Percentiles rank a stretch among this genome's conserved stretches.
Conservation (phyloP, 2,113 vertebrate species). For the Glareola pratincola region DNA sequence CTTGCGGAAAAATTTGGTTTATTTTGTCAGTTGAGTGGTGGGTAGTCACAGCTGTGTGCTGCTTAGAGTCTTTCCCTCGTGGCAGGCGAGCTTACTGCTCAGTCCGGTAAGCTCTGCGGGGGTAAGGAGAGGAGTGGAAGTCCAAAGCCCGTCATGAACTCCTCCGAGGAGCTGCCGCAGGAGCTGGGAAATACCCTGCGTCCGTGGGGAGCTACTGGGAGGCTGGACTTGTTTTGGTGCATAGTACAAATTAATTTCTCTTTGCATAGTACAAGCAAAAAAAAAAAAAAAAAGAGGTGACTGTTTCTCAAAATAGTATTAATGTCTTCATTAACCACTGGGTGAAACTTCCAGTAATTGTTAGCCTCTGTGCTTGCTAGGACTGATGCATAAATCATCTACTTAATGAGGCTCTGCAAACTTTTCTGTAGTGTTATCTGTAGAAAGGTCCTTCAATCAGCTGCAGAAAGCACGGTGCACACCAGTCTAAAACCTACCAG, state of each 20-base stretch:
- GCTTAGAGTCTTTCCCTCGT: not conserved
- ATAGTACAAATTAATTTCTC: not conserved
- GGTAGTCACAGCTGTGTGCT: not conserved
- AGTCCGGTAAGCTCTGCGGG: not conserved
- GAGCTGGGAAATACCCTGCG: not conserved
- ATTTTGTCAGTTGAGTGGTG: not conserved
- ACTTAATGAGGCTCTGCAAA: not conserved
- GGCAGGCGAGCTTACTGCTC: not conserved
- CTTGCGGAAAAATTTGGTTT: not conserved
- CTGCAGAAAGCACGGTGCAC: not conserved
- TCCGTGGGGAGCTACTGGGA: not conserved
- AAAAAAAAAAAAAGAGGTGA: not conserved
- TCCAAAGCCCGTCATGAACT: not conserved
- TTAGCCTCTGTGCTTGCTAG: not conserved
- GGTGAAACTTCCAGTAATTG: slow-evolving; percentile 51
- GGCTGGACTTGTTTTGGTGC: not conserved
- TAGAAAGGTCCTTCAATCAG: not conserved
- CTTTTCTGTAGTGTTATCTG: not conserved
- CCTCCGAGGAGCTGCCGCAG: not conserved
- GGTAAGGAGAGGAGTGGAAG: not conserved
- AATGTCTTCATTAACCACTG: slow-evolving; percentile 4
- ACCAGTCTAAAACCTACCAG: not conserved
- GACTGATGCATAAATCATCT: not conserved
- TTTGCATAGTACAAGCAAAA: not conserved
- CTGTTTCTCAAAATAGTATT: slow-evolving; percentile 23